Conservation (phyloP, 35 echinoderm and acorn worm genomes). For the Heliocidaris tuberculata region DNA sequence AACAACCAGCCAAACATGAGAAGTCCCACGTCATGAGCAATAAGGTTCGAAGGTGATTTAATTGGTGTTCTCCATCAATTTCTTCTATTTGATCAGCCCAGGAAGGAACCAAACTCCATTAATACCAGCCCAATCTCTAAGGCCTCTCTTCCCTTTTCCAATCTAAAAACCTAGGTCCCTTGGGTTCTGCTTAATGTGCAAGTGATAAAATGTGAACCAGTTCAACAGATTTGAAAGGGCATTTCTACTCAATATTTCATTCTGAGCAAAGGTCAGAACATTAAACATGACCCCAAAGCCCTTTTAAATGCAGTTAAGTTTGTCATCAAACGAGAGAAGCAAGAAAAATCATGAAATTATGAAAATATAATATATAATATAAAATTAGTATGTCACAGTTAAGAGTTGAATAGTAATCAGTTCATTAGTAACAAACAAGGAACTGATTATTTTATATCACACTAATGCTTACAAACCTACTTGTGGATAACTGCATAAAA, state of each 20-base stretch:
- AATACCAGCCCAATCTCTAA: background rate
- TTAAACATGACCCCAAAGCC: background rate
- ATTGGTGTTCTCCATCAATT: background rate
- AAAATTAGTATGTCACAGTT: background rate
- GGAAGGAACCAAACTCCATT: slow-evolving; percentile 9
- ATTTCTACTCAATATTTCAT: background rate
- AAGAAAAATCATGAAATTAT: background rate
- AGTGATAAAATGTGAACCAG: slow-evolving; percentile 5
- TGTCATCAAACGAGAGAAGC: no score
- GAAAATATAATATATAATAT: background rate
- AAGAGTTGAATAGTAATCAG: background rate
- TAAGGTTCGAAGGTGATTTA: background rate
- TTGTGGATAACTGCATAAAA: no score
- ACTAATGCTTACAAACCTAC: no score
- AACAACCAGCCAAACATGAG: background rate
- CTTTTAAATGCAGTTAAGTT: background rate
- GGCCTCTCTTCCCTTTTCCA: background rate
- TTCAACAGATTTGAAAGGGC: slow-evolving; percentile 10
- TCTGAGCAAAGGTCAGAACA: background rate
- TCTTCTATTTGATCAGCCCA: background rate
- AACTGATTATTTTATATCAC: background rate
- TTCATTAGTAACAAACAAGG: background rate
- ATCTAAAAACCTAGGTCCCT: background rate
- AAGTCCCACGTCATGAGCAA: background rate
- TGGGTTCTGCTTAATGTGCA: background rate